These are phyloP conservation scores for Prenolepis imparis DNA, from an alignment of 2,888 invertebrate species.

Conservation along the genomic window DNA sequence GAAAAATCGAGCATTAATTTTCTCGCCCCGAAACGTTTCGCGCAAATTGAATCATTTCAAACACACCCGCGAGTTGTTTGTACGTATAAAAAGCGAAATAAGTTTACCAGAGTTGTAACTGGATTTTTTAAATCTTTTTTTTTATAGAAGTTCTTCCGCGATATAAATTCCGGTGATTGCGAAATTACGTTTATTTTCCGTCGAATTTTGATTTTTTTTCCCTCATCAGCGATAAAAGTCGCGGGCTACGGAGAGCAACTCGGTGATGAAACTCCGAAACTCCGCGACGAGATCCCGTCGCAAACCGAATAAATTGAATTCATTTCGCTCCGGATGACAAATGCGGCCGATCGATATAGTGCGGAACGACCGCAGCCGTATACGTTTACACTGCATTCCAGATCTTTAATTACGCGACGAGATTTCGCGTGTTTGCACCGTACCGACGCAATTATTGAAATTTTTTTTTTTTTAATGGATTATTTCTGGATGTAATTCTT, in stretches of 20 bases:
- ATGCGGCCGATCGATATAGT: slow-evolving; percentile 9
- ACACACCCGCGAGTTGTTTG: background rate
- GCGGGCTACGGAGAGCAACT: background rate
- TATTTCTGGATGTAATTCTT: background rate
- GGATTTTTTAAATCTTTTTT: background rate
- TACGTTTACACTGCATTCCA: background rate
- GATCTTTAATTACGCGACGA: background rate
- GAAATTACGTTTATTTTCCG: slow-evolving; percentile 40
- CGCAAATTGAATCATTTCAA: slow-evolving; percentile 5
- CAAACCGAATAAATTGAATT: slow-evolving; percentile 37
- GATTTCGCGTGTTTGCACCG: background rate
- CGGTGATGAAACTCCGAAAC: slow-evolving; percentile 16
- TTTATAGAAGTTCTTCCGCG: background rate
- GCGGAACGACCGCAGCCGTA: background rate
- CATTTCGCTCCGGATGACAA: slow-evolving; percentile 5
- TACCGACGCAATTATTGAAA: background rate
- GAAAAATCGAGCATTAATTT: background rate
- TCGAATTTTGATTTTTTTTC: slow-evolving; percentile 23
- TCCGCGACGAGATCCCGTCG: background rate
- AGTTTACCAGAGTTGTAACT: background rate
- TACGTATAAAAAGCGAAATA: background rate
- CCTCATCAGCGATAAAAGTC: slow-evolving; percentile 44
- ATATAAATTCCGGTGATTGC: slow-evolving; percentile 27
- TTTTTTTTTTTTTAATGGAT: background rate
- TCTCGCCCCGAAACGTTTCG: background rate